Percentiles rank a stretch among this genome's conserved stretches.
phyloP scores from a whole-genome alignment of 1,140 invertebrate species.

The Macrosteles quadrilineatus region DNA sequence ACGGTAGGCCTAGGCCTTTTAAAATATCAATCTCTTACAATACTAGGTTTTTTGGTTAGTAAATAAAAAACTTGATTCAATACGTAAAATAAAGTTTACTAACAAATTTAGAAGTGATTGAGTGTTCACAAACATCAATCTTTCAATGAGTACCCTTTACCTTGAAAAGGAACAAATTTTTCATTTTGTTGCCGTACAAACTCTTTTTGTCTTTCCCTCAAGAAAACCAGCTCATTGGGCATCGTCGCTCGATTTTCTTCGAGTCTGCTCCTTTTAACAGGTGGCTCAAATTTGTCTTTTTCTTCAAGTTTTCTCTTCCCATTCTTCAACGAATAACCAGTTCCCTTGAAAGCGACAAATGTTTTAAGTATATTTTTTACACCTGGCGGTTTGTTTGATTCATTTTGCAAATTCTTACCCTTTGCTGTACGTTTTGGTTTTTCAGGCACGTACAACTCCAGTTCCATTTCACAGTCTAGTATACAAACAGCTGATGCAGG shows the following conservation, averaged over 20 bases:
- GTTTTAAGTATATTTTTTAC: not conserved
- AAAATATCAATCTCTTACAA: no score
- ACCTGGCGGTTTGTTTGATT: not conserved
- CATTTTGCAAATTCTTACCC: not conserved
- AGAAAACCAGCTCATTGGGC: not conserved
- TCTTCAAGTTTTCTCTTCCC: not conserved
- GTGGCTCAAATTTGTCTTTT: slow-evolving; percentile 2
- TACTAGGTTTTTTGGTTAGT: no score
- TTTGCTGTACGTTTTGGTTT: not conserved
- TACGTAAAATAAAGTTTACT: no score
- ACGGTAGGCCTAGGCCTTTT: no score
- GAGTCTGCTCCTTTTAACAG: not conserved
- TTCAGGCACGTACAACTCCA: slow-evolving; percentile 4
- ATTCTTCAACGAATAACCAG: not conserved
- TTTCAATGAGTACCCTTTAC: slow-evolving; percentile 1
- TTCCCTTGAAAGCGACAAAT: not conserved
- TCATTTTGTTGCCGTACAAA: slow-evolving; percentile 3
- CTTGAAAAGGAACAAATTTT: not conserved
- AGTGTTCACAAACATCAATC: no score
- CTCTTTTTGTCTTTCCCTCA: slow-evolving; percentile 11
- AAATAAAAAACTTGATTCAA: no score
- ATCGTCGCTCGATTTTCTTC: not conserved
- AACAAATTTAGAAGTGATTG: no score
- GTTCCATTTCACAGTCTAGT: slow-evolving; percentile 10
- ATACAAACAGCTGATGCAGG: not conserved